Conservation (phyloP, 2,888 invertebrate species). For the Xylota sylvarum region DNA sequence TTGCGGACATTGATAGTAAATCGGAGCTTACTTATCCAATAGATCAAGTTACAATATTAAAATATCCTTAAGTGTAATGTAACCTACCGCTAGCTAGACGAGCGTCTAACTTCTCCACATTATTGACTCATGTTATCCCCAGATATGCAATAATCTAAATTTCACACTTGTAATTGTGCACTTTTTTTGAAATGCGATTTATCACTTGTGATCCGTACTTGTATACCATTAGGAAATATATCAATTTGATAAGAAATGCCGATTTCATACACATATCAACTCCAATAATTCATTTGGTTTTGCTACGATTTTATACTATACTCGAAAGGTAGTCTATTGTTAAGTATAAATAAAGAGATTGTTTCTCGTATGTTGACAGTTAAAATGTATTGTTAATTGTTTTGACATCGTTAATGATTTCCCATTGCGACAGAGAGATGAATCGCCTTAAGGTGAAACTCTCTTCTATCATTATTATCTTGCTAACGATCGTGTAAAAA, state of each 20-base stretch:
- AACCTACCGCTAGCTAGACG: background rate
- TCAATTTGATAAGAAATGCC: background rate
- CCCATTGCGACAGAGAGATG: too few relatives aligned
- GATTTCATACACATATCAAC: background rate
- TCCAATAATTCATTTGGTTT: background rate
- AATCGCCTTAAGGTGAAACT: too few relatives aligned
- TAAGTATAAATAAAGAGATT: background rate
- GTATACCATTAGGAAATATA: background rate
- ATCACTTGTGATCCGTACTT: background rate
- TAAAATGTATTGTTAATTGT: too few relatives aligned
- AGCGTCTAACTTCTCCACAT: background rate
- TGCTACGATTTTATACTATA: background rate
- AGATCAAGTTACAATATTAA: background rate
- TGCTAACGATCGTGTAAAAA: too few relatives aligned
- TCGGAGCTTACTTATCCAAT: background rate
- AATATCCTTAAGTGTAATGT: slow-evolving; percentile 5
- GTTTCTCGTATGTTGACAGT: too few relatives aligned
- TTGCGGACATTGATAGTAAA: background rate
- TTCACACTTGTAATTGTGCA: background rate
- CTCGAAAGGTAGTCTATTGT: background rate
- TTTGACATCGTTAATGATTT: too few relatives aligned
- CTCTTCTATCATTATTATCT: too few relatives aligned
- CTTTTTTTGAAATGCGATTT: background rate
- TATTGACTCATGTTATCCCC: background rate
- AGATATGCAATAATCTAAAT: background rate